Percentiles rank a stretch among this genome's conserved stretches.
Conservation (phyloP, 2,113 vertebrate species). For the Electrona antarctica region DNA sequence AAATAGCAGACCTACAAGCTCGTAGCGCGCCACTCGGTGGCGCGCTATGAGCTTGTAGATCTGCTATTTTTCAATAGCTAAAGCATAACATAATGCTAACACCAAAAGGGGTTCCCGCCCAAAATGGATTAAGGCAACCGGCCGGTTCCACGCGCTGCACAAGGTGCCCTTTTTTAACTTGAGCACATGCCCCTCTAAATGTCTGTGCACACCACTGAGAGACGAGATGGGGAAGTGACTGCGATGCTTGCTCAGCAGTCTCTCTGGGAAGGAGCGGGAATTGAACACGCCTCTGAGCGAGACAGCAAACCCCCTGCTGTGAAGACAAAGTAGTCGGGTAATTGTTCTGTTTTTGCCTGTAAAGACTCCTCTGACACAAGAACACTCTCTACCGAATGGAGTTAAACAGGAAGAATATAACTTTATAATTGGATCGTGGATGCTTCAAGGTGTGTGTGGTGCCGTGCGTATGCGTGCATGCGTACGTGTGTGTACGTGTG, state of each 20-base stretch:
- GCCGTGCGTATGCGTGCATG: neutral
- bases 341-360: neutral
- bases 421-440: neutral
- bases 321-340: neutral
- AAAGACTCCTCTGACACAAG: neutral
- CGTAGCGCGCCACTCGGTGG: no score
- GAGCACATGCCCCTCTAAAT: no score
- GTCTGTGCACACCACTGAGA: no score
- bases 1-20: no score
- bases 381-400: no score
- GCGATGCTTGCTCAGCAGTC: conserved; percentile 32
- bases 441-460: neutral
- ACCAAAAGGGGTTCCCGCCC: no score
- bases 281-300: neutral
- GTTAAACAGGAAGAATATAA: neutral
- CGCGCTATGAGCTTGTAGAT: no score
- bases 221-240: neutral
- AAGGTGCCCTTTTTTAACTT: no score
- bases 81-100: no score
- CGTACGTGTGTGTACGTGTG: neutral
- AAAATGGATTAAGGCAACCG: no score
- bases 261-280: neutral
- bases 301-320: neutral
- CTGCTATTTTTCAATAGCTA: no score
- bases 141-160: no score